These are phyloP conservation scores for Spongilla lacustris DNA, from an alignment of 37 sponge, comb jelly and placozoan species.

Conservation along the genomic window DNA sequence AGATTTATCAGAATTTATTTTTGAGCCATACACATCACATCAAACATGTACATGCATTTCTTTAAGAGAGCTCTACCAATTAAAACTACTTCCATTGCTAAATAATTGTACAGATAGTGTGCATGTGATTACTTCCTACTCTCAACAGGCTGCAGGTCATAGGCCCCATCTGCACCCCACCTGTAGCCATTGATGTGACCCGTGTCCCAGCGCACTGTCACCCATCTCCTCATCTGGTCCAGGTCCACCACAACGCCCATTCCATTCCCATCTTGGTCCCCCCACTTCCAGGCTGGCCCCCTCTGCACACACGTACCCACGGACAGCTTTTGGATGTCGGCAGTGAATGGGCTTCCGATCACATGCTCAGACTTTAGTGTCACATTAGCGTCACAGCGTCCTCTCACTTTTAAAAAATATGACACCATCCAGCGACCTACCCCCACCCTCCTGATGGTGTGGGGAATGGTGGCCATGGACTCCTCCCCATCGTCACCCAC, in stretches of 20 bases:
- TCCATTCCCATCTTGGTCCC: constrained; percentile 18
- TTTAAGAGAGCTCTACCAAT: background rate
- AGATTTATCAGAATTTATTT: background rate
- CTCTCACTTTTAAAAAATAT: background rate
- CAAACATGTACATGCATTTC: background rate
- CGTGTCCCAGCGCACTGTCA: constrained; percentile 12
- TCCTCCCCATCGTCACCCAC: background rate
- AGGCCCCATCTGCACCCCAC: background rate
- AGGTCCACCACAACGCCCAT: constrained; percentile 7
- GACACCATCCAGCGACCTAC: background rate
- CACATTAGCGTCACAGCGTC: background rate
- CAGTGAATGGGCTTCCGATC: background rate
- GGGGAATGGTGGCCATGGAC: background rate
- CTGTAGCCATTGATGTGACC: background rate
- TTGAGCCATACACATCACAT: background rate
- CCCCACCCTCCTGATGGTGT: background rate
- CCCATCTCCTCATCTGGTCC: constrained; percentile 12
- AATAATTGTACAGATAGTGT: background rate
- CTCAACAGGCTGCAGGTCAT: background rate
- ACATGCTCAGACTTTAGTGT: background rate
- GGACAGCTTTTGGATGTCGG: background rate
- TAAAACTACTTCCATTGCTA: background rate
- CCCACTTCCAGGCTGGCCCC: constrained; percentile 21
- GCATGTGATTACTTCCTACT: background rate
- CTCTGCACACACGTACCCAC: background rate